Conservation (phyloP, 2,113 vertebrate genomes). For the Haemorhous mexicanus region DNA sequence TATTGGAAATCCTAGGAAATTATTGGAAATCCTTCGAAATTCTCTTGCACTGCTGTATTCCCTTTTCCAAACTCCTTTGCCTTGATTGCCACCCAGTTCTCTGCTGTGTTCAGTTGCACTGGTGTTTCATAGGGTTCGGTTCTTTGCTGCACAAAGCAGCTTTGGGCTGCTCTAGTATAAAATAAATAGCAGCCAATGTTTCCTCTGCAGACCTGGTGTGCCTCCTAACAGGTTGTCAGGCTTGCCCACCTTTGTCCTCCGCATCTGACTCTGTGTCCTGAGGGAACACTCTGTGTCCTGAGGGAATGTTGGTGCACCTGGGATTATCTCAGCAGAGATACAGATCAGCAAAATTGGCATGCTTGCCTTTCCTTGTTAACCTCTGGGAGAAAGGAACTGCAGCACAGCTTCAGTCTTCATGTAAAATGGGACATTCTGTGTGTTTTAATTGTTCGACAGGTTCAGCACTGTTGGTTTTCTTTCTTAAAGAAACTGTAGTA, state of each 20-base stretch:
- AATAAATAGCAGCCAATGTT: neutral
- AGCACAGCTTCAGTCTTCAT: neutral
- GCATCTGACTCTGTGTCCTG: neutral
- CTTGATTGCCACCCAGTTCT: neutral
- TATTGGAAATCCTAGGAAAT: neutral
- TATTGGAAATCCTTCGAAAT: neutral
- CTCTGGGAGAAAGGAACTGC: neutral
- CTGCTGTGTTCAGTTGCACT: neutral
- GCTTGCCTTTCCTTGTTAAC: neutral
- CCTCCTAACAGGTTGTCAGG: neutral
- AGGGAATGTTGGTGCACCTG: neutral
- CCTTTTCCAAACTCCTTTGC: neutral
- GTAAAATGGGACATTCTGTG: neutral
- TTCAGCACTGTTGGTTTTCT: neutral
- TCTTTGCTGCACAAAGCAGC: neutral
- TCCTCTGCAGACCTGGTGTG: neutral
- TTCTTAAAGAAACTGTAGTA: neutral
- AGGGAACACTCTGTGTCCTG: neutral
- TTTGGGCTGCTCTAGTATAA: neutral
- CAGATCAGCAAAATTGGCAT: neutral
- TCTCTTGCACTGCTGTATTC: neutral
- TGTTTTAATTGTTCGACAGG: neutral
- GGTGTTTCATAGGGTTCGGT: neutral
- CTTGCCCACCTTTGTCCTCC: neutral
- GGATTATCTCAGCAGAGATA: neutral